phyloP scores from a whole-genome alignment of 1,140 invertebrate genomes.

The Anastatus disparis region DNA sequence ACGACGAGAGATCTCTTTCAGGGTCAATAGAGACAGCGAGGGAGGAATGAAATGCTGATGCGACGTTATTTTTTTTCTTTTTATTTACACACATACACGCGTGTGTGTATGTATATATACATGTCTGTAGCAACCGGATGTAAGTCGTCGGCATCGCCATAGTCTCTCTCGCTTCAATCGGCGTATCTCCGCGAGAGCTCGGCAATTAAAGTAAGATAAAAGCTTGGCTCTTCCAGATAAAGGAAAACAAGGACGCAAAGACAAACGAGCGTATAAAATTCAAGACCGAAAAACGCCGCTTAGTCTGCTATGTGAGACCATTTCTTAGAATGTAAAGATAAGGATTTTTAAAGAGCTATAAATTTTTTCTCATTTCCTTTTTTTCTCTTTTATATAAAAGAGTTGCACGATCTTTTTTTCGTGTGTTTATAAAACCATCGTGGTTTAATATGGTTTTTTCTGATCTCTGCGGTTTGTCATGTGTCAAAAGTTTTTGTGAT shows the following conservation, averaged over 20 bases:
- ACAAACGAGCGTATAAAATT: slow-evolving; percentile 10
- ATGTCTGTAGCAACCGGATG: slow-evolving; percentile 20
- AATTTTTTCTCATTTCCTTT: not conserved
- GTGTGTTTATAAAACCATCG: not conserved
- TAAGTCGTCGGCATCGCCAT: slow-evolving; percentile 7
- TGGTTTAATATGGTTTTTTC: not conserved
- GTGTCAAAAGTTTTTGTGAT: too few relatives aligned
- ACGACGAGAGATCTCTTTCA: too few relatives aligned
- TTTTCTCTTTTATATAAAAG: not conserved
- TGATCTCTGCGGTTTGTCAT: too few relatives aligned
- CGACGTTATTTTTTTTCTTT: too few relatives aligned
- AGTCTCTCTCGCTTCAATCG: not conserved
- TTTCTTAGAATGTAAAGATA: slow-evolving; percentile 23
- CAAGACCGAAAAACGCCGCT: slow-evolving; percentile 6
- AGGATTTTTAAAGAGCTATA: slow-evolving; percentile 20
- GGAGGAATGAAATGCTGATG: too few relatives aligned
- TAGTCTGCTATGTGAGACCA: too few relatives aligned
- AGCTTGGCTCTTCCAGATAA: slow-evolving; percentile 22
- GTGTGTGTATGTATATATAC: too few relatives aligned
- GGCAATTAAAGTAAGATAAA: slow-evolving; percentile 38
- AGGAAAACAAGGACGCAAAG: slow-evolving; percentile 21
- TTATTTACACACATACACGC: too few relatives aligned
- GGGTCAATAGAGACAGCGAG: not conserved
- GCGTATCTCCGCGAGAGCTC: slow-evolving; percentile 4
- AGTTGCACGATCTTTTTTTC: not conserved